Percentiles rank a stretch among this genome's conserved stretches.
Evolutionary conservation across 2,797 vertebrate genomes (phyloP).

Genomic region (Diglossa cyanea): DNA sequence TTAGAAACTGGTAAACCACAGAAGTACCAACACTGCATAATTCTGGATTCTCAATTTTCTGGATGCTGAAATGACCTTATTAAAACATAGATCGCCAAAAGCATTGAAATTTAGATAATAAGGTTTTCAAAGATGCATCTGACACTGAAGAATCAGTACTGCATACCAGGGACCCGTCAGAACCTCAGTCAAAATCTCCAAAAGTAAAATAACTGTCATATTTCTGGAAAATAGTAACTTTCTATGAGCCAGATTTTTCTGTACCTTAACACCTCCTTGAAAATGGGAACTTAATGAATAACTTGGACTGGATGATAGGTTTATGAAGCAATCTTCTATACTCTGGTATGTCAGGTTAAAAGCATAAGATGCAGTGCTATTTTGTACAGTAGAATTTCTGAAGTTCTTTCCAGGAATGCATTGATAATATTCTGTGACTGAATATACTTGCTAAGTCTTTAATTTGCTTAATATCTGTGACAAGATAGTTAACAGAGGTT

Average conservation of each 20-base stretch:
- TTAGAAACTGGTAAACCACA: background rate
- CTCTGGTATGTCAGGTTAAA: background rate
- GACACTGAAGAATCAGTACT: background rate
- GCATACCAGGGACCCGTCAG: background rate
- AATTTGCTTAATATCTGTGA: slow-evolving; percentile 47
- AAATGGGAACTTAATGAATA: background rate
- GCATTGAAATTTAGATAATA: background rate
- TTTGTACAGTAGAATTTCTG: background rate
- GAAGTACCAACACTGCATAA: background rate
- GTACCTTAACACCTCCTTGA: background rate
- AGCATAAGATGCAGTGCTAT: background rate
- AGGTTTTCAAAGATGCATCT: background rate
- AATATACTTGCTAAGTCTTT: slow-evolving; percentile 17
- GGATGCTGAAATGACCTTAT: background rate
- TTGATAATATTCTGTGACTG: slow-evolving; percentile 16
- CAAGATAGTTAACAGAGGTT: slow-evolving; percentile 14
- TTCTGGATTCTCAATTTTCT: background rate
- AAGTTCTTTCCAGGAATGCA: slow-evolving; percentile 16
- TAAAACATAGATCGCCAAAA: background rate
- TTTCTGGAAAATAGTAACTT: background rate
- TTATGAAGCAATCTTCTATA: background rate
- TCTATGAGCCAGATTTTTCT: background rate
- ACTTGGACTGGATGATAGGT: background rate
- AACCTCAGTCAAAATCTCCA: background rate
- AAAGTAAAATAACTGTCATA: background rate